Conservation (phyloP, 2,888 invertebrate species). For the Agriopis marginaria region DNA sequence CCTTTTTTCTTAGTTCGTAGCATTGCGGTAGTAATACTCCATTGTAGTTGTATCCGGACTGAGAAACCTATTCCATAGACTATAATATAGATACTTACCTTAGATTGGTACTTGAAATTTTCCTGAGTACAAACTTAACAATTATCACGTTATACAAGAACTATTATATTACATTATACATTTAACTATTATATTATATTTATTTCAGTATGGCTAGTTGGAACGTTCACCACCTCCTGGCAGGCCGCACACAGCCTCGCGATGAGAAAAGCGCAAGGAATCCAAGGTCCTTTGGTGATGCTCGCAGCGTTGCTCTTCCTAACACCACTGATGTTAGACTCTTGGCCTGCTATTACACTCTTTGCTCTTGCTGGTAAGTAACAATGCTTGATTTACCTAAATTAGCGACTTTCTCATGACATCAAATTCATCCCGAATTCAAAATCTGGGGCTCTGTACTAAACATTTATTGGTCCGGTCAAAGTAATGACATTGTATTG, state of each 20-base stretch:
- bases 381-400: background rate
- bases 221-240: conserved; percentile 81
- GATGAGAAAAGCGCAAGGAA: conserved; percentile 64
- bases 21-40: no score
- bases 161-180: no score
- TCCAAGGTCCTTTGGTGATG: conserved; percentile 77
- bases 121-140: no score
- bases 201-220: conserved; percentile 81
- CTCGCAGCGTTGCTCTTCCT: conserved; percentile 82
- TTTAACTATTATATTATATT: background rate
- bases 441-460: no score
- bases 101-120: no score
- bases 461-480: no score
- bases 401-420: background rate
- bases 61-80: no score
- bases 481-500: background rate
- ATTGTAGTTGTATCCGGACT: no score
- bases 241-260: conserved; percentile 83
- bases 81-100: no score
- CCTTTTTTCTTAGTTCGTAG: no score
- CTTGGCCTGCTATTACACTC: conserved; percentile 87
- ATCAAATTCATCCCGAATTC: no score
- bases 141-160: background rate
- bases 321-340: conserved; percentile 85
- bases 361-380: conserved; percentile 87